phyloP scores from a whole-genome alignment of 2,888 invertebrate species.

The Yponomeuta evonymella region DNA sequence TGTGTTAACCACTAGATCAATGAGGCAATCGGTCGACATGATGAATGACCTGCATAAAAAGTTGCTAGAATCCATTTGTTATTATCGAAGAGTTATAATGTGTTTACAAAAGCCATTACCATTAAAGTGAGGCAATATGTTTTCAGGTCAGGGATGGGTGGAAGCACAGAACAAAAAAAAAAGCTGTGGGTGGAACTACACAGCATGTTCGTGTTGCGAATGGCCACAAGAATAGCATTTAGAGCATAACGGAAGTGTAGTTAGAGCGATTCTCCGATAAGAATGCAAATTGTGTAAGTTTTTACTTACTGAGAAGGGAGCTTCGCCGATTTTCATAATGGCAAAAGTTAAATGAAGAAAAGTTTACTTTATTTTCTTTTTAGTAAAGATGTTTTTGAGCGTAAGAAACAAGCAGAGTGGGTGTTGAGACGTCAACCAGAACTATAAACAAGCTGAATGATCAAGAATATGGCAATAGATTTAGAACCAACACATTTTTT shows the following conservation, averaged over 20 bases:
- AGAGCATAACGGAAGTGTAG: background rate
- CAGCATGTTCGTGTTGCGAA: background rate
- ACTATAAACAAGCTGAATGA: no score
- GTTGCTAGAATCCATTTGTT: no score
- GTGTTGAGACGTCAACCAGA: no score
- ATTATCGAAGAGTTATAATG: background rate
- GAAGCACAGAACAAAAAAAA: background rate
- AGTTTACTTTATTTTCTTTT: no score
- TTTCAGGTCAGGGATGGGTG: background rate
- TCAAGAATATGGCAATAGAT: no score
- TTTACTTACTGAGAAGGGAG: background rate
- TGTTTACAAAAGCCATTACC: background rate
- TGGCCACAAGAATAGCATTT: background rate
- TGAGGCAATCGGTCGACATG: no score
- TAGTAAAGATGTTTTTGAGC: no score
- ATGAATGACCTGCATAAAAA: no score
- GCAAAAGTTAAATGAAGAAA: background rate
- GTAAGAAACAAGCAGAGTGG: no score
- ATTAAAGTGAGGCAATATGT: background rate
- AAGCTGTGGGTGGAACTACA: background rate
- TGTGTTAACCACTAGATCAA: no score
- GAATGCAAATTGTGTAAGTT: background rate
- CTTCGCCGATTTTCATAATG: background rate
- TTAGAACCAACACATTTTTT: no score
- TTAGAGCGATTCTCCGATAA: background rate